Evolutionary conservation across 2,888 invertebrate genomes (phyloP).

Genomic region (Agriotes lineatus): DNA sequence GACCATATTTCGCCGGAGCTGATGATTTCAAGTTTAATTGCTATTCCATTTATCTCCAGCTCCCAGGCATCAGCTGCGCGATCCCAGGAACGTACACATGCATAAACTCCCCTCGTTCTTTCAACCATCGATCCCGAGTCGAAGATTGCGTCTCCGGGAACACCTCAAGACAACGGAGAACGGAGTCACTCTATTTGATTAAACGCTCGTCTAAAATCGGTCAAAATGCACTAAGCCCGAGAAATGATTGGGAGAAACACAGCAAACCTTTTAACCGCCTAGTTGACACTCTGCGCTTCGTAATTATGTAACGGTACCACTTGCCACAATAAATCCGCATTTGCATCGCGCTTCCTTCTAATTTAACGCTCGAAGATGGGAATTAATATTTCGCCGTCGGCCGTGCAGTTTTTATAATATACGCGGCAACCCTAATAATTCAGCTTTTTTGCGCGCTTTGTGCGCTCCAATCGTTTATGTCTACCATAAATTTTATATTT

Average conservation of each 20-base stretch:
- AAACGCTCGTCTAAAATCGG: conserved; percentile 22
- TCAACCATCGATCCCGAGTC: conserved; percentile 9
- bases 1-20: conserved; percentile 38
- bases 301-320: conserved; percentile 33
- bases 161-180: conserved; percentile 19
- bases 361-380: conserved; percentile 14
- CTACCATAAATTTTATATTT: too few species aligned
- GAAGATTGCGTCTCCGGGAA: conserved; percentile 7
- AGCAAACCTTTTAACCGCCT: conserved; percentile 41
- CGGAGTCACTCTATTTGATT: conserved; percentile 34
- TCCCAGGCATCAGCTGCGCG: conserved; percentile 45
- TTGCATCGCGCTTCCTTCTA: conserved; percentile 28
- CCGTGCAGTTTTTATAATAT: neutral
- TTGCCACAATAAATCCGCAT: conserved; percentile 24
- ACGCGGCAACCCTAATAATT: too few species aligned
- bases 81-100: conserved; percentile 46
- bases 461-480: too few species aligned
- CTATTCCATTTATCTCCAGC: conserved; percentile 52
- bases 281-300: conserved; percentile 27
- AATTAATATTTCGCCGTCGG: conserved; percentile 13
- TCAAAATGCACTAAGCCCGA: conserved; percentile 9
- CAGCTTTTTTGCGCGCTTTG: too few species aligned
- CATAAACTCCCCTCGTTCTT: conserved; percentile 22
- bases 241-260: conserved; percentile 29
- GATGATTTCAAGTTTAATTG: conserved; percentile 51